These are phyloP conservation scores for Ormia ochracea DNA, from an alignment of 2,888 invertebrate species.

Conservation along the genomic window DNA sequence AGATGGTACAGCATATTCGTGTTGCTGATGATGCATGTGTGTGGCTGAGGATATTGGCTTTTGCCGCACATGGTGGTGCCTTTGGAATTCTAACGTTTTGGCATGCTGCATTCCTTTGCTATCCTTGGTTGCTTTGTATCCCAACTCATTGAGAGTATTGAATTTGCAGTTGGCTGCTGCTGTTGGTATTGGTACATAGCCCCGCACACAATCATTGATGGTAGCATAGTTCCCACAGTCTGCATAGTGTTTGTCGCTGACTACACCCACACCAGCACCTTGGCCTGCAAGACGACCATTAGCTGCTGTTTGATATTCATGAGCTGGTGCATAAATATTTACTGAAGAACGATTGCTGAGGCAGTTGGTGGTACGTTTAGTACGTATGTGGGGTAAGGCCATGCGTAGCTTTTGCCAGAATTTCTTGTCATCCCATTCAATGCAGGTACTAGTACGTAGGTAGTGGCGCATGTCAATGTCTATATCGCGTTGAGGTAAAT, in stretches of 20 bases:
- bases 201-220: conserved; percentile 74
- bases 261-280: conserved; percentile 61
- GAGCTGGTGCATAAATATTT: conserved; percentile 84
- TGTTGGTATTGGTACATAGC: conserved; percentile 73
- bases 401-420: conserved; percentile 98
- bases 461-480: conserved; percentile 94
- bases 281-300: conserved; percentile 64
- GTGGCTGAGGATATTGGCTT: conserved; percentile 45
- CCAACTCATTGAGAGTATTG: conserved; percentile 74
- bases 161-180: conserved; percentile 74
- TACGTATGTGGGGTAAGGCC: conserved; percentile 84
- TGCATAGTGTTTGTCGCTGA: conserved; percentile 69
- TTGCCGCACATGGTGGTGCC: conserved; percentile 67
- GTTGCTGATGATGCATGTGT: conserved; percentile 69
- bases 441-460: conserved; percentile 92
- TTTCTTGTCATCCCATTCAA: conserved; percentile 95
- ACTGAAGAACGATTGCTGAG: conserved; percentile 78
- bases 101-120: conserved; percentile 67
- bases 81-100: conserved; percentile 72
- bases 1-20: conserved; percentile 76
- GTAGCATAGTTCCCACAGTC: conserved; percentile 77
- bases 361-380: conserved; percentile 72
- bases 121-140: conserved; percentile 63
- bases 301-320: conserved; percentile 69
- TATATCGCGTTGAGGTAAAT: conserved; percentile 90